phyloP scores from a whole-genome alignment of 2,888 invertebrate genomes.

The Amiota communis region DNA sequence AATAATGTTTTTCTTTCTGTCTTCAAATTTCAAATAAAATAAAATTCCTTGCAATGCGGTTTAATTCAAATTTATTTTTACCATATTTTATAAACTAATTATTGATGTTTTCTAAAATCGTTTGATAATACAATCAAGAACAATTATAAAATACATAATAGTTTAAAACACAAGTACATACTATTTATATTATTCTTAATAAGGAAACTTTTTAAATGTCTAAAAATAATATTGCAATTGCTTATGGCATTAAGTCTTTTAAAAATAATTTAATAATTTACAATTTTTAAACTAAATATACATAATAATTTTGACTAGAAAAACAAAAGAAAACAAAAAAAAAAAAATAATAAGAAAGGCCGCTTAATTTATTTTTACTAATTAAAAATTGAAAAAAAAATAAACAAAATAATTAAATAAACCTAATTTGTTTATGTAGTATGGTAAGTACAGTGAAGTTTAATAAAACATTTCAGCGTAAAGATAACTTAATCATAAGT shows the following conservation, averaged over 20 bases:
- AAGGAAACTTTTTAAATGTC: neutral
- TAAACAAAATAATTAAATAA: neutral
- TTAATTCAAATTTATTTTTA: neutral
- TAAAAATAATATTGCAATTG: conserved; percentile 15
- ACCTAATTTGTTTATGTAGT: too few relatives aligned
- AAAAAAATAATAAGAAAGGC: conserved; percentile 57
- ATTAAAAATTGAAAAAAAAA: conserved; percentile 29
- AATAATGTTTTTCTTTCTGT: too few relatives aligned
- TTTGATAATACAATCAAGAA: neutral
- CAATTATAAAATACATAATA: neutral
- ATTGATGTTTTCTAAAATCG: neutral
- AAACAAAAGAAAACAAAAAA: conserved; percentile 37
- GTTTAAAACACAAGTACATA: too few relatives aligned
- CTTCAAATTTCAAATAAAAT: too few relatives aligned
- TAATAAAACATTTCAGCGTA: too few relatives aligned
- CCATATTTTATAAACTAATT: neutral
- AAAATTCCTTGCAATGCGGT: too few relatives aligned
- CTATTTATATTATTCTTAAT: conserved; percentile 7
- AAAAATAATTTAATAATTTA: conserved; percentile 15
- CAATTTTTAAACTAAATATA: neutral
- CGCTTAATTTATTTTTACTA: conserved; percentile 47
- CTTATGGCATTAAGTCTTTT: neutral
- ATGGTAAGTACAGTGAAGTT: too few relatives aligned
- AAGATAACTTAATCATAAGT: too few relatives aligned
- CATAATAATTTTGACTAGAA: conserved; percentile 57